Evolutionary conservation across 2,888 invertebrate species (phyloP), one percentile per base, ranked within the genome.

Genomic region (Gymnoscelis rufifasciata): DNA sequence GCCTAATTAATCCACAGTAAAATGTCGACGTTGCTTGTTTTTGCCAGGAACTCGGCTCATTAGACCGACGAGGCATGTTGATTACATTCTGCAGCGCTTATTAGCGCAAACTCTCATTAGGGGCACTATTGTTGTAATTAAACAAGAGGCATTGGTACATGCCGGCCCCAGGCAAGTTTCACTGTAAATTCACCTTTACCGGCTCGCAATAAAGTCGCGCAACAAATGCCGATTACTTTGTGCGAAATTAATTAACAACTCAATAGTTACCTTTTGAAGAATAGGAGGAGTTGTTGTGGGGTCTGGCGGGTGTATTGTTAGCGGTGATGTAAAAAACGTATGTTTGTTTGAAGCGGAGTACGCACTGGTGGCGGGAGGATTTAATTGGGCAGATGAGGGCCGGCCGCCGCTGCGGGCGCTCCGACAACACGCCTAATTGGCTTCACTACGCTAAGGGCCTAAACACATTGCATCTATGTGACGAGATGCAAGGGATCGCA

Each of bases 91-190:
- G 83, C 78, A 81, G 84, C 77, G 81, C 86, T 87, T 88, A 87
- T 87, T 87, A 88, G 80, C 80, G 83, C 84, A 83, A 84, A 84
- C 79, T 84, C 87, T 87, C 86, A 86, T 87, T 87, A 88, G 84
- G 78, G 76, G 79, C 77, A 86, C 87, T 87, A 87, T 87, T 88
- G 87, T 88, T 87, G 83, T 86, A 87, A 88, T 87, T 88, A 84
- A 87, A 86, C 84, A 82, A 82, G 81, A 78, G 76, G 74, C 75
- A 74, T 72, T 74, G 70, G 71, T 71, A 71, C 69, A 36, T 29
- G 38, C 40, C 64, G 68, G 66, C 68, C 66, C 67, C 51, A 60
- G 61, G 52, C 51, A 38, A 10, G 49, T 51, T 54, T 62, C 62
- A 59, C 53, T 54, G 68, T 43, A 62, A 80, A 77, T 66, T 67